Percentiles rank a stretch among this genome's conserved stretches.
These are phyloP conservation scores for Cygnus olor DNA, from an alignment of 2,797 vertebrate species.

Conservation along the genomic window DNA sequence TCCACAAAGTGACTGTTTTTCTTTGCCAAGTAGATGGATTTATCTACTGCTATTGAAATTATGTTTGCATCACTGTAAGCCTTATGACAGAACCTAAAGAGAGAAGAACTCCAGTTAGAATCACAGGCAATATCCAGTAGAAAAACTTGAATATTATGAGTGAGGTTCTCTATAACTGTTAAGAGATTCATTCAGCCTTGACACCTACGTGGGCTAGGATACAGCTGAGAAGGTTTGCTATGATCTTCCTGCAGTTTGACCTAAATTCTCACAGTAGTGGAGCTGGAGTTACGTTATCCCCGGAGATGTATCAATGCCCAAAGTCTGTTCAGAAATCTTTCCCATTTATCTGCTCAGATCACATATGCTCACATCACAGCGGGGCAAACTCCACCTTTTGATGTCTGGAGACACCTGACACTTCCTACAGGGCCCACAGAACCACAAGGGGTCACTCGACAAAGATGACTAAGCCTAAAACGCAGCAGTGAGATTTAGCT, in stretches of 20 bases:
- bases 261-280: neutral
- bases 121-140: neutral
- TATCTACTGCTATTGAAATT: constrained; percentile 89
- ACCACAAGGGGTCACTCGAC: neutral
- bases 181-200: neutral
- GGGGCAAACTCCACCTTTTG: neutral
- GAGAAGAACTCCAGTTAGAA: neutral
- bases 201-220: neutral
- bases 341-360: neutral
- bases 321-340: neutral
- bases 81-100: constrained; percentile 81
- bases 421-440: neutral
- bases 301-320: neutral
- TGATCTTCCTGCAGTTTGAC: neutral
- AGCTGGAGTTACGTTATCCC: neutral
- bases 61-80: constrained; percentile 84
- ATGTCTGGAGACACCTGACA: neutral
- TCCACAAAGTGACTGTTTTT: constrained; percentile 87
- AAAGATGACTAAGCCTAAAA: neutral
- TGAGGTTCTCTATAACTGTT: neutral
- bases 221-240: neutral
- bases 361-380: neutral
- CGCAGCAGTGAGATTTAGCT: neutral
- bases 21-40: constrained; percentile 90
- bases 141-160: neutral